phyloP scores from a whole-genome alignment of 2,888 invertebrate genomes.

The Fissipunctia ypsillon region DNA sequence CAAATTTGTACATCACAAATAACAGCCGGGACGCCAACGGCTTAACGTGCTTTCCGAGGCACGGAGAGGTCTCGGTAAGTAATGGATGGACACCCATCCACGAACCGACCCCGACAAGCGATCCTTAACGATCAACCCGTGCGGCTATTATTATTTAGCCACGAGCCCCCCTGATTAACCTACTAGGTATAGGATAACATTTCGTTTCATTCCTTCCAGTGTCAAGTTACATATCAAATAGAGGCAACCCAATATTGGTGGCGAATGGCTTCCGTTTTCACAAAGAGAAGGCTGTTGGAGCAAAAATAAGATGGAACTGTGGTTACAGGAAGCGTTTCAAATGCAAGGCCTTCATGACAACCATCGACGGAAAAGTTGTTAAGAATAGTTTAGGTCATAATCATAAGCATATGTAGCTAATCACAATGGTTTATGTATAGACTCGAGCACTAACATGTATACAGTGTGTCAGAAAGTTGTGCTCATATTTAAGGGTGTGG shows the following conservation, averaged over 20 bases:
- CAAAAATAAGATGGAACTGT: slow-evolving; percentile 68
- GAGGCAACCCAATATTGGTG: slow-evolving; percentile 59
- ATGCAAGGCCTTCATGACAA: slow-evolving; percentile 70
- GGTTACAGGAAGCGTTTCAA: slow-evolving; percentile 56
- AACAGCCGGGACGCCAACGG: too few species aligned
- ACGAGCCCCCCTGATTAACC: too few species aligned
- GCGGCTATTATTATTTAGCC: too few species aligned
- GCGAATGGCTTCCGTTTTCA: slow-evolving; percentile 72
- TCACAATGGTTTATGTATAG: not conserved
- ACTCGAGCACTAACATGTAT: not conserved
- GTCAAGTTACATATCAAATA: slow-evolving; percentile 33
- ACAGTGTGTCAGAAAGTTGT: not conserved
- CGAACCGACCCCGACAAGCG: too few species aligned
- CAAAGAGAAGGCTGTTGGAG: slow-evolving; percentile 61
- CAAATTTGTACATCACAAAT: too few species aligned
- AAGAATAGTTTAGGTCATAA: slow-evolving; percentile 63
- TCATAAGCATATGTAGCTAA: slow-evolving; percentile 38
- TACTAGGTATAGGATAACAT: not conserved
- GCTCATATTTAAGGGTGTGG: not conserved
- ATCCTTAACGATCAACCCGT: too few species aligned
- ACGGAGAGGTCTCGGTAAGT: too few species aligned
- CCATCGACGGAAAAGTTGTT: slow-evolving; percentile 56
- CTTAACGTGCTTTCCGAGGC: too few species aligned
- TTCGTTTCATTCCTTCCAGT: slow-evolving; percentile 38
- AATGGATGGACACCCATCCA: too few species aligned